phyloP scores from a whole-genome alignment of 2,113 vertebrate genomes.

The Rhineura floridana region DNA sequence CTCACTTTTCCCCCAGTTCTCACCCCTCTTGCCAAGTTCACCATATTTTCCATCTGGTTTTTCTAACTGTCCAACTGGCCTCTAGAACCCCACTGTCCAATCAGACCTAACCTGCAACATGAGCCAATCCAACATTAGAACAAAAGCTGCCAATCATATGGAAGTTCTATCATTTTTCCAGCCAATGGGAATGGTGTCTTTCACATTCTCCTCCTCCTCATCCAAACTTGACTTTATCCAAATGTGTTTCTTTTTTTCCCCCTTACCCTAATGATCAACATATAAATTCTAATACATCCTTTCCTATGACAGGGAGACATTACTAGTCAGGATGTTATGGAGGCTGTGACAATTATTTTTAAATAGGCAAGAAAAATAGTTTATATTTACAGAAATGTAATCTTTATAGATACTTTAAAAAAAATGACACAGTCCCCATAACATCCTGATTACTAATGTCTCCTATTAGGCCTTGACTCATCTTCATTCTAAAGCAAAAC shows the following conservation, averaged over 20 bases:
- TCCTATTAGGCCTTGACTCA: too few relatives aligned
- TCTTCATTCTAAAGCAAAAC: too few relatives aligned
- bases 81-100: background rate
- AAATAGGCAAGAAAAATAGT: too few relatives aligned
- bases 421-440: too few relatives aligned
- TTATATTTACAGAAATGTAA: too few relatives aligned
- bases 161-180: background rate
- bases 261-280: background rate
- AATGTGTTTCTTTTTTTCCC: background rate
- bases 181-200: background rate
- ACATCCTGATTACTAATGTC: too few relatives aligned
- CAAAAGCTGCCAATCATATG: background rate
- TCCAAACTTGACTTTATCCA: background rate
- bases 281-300: too few relatives aligned
- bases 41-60: background rate
- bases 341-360: too few relatives aligned
- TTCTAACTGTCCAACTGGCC: conserved; percentile 13
- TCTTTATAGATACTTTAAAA: too few relatives aligned
- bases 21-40: background rate
- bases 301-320: too few relatives aligned
- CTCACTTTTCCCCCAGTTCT: background rate
- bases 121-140: background rate
- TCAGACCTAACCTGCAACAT: background rate
- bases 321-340: too few relatives aligned
- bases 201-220: background rate